These are phyloP conservation scores for Mus minutoides DNA, from an alignment of 2,797 vertebrate genomes.

Conservation along the genomic window DNA sequence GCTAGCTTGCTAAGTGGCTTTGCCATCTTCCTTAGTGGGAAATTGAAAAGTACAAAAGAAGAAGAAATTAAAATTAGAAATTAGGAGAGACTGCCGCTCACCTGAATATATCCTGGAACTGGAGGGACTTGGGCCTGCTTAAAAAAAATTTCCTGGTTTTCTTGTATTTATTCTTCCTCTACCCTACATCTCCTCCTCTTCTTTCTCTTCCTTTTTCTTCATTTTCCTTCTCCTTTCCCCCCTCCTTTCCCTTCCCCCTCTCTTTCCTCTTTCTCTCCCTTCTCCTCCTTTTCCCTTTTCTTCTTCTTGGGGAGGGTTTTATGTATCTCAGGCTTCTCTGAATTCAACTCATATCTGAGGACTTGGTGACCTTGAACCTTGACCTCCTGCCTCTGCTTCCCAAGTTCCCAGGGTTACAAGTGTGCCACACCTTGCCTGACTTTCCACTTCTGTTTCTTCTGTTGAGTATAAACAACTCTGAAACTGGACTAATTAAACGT, in stretches of 20 bases:
- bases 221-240: fast-evolving
- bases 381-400: neutral
- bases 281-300: neutral
- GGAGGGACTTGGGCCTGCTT: neutral
- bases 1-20: neutral
- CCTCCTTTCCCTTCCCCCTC: neutral
- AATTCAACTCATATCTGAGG: neutral
- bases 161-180: neutral
- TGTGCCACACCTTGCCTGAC: neutral
- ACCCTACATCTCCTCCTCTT: too few relatives aligned
- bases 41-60: neutral
- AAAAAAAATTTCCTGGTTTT: neutral
- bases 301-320: neutral
- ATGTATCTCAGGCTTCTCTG: neutral
- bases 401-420: neutral
- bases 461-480: neutral
- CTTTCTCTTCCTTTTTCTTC: too few relatives aligned
- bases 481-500: constrained; percentile 60
- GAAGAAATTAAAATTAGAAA: constrained; percentile 20
- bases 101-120: neutral
- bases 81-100: neutral
- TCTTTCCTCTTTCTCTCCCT: neutral
- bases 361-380: neutral
- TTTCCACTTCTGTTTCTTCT: neutral
- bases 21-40: neutral